A percentile compares a stretch with the other conserved stretches of the same genome.
Conservation (phyloP, 2,797 vertebrate species). For the Knipowitschia caucasica region DNA sequence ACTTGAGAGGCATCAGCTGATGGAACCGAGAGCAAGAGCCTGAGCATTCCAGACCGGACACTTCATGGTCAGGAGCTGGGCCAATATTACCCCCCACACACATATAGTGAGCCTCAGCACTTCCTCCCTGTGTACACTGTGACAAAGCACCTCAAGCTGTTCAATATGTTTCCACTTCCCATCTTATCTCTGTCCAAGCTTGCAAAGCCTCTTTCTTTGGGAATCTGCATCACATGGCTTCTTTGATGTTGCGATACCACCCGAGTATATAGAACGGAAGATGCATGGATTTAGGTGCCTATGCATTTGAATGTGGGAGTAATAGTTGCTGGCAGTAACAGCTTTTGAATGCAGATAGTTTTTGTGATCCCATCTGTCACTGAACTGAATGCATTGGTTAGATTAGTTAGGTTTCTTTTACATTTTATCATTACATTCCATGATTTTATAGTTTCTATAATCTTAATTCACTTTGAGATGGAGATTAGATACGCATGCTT, state of each 20-base stretch:
- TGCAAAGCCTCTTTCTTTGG: conserved; percentile 45
- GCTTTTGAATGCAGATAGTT: too few species aligned
- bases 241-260: conserved; percentile 3
- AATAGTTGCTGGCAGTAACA: too few species aligned
- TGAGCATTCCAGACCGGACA: conserved; percentile 62
- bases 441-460: too few species aligned
- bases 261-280: not conserved
- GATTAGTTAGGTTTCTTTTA: too few species aligned
- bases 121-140: conserved; percentile 58
- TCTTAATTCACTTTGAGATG: too few species aligned
- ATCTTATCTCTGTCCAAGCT: conserved; percentile 49
- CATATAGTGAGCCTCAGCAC: conserved; percentile 46
- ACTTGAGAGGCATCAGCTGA: conserved; percentile 60
- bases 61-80: conserved; percentile 57
- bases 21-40: conserved; percentile 44
- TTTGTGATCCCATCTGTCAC: too few species aligned
- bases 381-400: too few species aligned
- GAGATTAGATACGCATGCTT: too few species aligned
- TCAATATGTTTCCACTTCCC: conserved; percentile 64
- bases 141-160: conserved; percentile 69
- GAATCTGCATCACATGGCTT: conserved; percentile 15
- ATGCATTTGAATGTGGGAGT: too few species aligned
- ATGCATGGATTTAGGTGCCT: too few species aligned
- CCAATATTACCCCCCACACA: conserved; percentile 45
- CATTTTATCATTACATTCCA: too few species aligned